Conservation (phyloP, 2,888 invertebrate genomes). For the Cryptops parisi region DNA sequence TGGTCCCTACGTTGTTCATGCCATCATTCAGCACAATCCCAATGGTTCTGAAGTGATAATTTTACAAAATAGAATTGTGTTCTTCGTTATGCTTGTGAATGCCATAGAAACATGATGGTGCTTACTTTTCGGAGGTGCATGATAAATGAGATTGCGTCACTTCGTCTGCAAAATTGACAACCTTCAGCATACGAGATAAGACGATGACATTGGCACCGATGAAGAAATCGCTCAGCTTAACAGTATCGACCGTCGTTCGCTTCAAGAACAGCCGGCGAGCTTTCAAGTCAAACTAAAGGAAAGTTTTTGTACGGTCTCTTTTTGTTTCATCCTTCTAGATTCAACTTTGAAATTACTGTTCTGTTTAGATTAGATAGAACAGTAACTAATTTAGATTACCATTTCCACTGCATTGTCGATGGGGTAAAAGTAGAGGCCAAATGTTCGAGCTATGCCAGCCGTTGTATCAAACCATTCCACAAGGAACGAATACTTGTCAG, state of each 20-base stretch:
- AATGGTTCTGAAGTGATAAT: constrained; percentile 39
- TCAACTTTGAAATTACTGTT: no score
- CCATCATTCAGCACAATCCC: constrained; percentile 61
- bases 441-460: constrained; percentile 55
- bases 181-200: constrained; percentile 31
- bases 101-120: no score
- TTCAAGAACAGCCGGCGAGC: constrained; percentile 32
- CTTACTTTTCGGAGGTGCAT: constrained; percentile 30
- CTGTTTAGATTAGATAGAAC: no score
- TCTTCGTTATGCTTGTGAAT: background rate
- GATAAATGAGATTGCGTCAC: constrained; percentile 29
- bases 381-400: no score
- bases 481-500: constrained; percentile 25
- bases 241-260: constrained; percentile 29
- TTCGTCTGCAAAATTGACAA: constrained; percentile 34
- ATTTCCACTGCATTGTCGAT: constrained; percentile 67
- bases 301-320: constrained; percentile 4
- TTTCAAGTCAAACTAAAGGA: constrained; percentile 34
- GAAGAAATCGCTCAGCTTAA: constrained; percentile 30
- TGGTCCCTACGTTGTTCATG: constrained; percentile 52
- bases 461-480: constrained; percentile 81
- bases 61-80: background rate
- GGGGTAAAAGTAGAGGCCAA: constrained; percentile 59
- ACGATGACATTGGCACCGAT: constrained; percentile 34
- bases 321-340: background rate